Evolutionary conservation across 2,113 vertebrate genomes (phyloP), one percentile per base, ranked within the genome.

Genomic region (Bothrops jararaca): DNA sequence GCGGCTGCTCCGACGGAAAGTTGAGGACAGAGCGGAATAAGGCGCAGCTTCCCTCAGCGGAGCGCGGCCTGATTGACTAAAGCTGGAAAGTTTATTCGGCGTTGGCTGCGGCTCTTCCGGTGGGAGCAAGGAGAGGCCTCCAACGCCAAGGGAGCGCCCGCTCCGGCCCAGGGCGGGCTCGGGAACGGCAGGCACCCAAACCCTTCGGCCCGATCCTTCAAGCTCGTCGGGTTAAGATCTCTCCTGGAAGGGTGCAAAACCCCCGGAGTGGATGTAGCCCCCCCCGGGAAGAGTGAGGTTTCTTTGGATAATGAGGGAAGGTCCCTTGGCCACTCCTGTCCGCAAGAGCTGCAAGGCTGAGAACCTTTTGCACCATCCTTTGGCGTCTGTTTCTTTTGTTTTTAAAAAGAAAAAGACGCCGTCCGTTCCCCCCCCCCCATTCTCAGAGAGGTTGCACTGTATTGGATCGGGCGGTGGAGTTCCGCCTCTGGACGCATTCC

Each of bases 81-180:
- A 87, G 22, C 88, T 45, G 54, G 22, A 24, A 91, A 60, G 13
- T 69, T 91, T 93, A 22, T 52, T 24, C 57, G 56, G 39, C 34
- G 23, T 48, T 53, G 57, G 86, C 60, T n/a, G 26, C 39, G 15
- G 45, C 34, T 64, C 50, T 26, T 60, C 90, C 45, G 24, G 29
- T 7, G 42, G 89, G 48, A 45, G 6, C 48, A 20, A 20, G 18
- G 24, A 54, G 86, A 53, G 86, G 90, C 42, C 48, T 15, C 8
- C 80, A 86, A 57, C 50, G 5, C 7, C 53, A 39, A 57, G 48
- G 15, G 22, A 64, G 80, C 45, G 29, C 85, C 9, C 42, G 56
- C 58, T 53, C 48, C 13, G 39, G 53, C 42, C 6, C 92, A 12
- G 92, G 92, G 42, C 24, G 56, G 94, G 74, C 89, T 93, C 91